A percentile compares a stretch with the other conserved stretches of the same genome.
These are phyloP conservation scores for Ephydatia muelleri DNA, from an alignment of 37 sponge, comb jelly and placozoan genomes.

Conservation along the genomic window DNA sequence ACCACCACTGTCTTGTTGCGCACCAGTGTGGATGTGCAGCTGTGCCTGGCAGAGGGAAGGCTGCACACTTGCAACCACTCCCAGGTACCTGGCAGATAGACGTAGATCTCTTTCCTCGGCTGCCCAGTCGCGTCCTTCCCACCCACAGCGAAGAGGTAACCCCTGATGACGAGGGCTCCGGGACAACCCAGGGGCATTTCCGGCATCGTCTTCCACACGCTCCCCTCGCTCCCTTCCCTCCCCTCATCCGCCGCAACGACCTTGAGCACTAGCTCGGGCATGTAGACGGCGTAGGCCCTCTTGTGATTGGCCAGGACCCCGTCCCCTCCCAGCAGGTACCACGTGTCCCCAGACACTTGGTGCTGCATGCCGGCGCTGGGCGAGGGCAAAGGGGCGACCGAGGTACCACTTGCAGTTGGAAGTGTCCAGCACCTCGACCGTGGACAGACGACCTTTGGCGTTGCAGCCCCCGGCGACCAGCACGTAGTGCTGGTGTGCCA, in stretches of 20 bases:
- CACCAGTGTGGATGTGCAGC: slow-evolving; percentile 28
- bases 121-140: slow-evolving; percentile 19
- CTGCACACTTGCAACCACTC: slow-evolving; percentile 48
- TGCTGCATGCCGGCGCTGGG: slow-evolving; percentile 34
- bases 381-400: slow-evolving; percentile 12
- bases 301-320: neutral
- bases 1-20: slow-evolving; percentile 22
- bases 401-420: neutral
- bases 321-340: slow-evolving; percentile 42
- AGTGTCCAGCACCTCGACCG: slow-evolving; percentile 25
- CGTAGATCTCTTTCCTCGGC: slow-evolving; percentile 27
- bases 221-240: neutral
- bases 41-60: slow-evolving; percentile 24
- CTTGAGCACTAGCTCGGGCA: slow-evolving; percentile 7
- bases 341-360: neutral
- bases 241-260: neutral
- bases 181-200: slow-evolving; percentile 20
- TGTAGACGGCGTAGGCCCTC: slow-evolving; percentile 28
- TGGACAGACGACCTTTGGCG: neutral
- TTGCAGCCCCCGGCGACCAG: slow-evolving; percentile 50
- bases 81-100: slow-evolving; percentile 52
- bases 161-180: slow-evolving; percentile 25
- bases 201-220: slow-evolving; percentile 33
- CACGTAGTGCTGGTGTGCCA: slow-evolving; percentile 16
- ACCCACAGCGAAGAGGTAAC: slow-evolving; percentile 37